These are phyloP conservation scores for Collichthys lucidus DNA, from an alignment of 2,113 vertebrate species.

Conservation along the genomic window DNA sequence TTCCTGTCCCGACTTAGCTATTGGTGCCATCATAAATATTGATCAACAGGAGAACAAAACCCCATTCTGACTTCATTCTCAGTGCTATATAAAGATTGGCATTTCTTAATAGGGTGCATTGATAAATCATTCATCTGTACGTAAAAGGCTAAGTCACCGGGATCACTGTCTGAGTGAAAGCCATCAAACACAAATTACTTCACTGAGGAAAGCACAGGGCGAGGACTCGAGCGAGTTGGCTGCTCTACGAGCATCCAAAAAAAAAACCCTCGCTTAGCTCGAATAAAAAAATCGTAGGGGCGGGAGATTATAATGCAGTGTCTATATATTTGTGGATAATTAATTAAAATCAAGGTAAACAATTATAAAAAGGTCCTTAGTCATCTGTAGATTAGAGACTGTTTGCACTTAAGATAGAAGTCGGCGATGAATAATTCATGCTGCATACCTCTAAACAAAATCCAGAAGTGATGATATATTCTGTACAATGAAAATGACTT, in stretches of 20 bases:
- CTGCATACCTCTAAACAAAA: conserved; percentile 69
- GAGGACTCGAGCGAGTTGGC: conserved; percentile 31
- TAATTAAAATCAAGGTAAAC: conserved; percentile 76
- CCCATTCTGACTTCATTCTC: conserved; percentile 81
- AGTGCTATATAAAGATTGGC: conserved; percentile 77
- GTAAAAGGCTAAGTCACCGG: conserved; percentile 76
- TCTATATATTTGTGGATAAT: conserved; percentile 73
- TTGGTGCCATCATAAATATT: conserved; percentile 70
- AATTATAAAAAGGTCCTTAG: conserved; percentile 68
- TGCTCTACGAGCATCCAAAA: conserved; percentile 31
- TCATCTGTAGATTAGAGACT: conserved; percentile 71
- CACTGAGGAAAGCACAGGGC: conserved; percentile 43
- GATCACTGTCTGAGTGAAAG: conserved; percentile 70
- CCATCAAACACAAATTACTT: conserved; percentile 69
- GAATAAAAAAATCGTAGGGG: conserved; percentile 17
- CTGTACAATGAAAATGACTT: conserved; percentile 33
- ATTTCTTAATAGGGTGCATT: conserved; percentile 83
- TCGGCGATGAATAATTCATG: conserved; percentile 73
- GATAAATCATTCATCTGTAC: conserved; percentile 88
- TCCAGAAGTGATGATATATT: conserved; percentile 43
- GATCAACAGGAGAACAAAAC: conserved; percentile 76
- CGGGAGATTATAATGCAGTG: conserved; percentile 43
- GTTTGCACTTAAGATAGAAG: conserved; percentile 69
- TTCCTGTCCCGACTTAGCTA: conserved; percentile 29
- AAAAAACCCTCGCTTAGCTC: conserved; percentile 31